A percentile compares a stretch with the other conserved stretches of the same genome.
These are phyloP conservation scores for Brevimyrus niger DNA, from an alignment of 2,113 vertebrate species.

Conservation along the genomic window DNA sequence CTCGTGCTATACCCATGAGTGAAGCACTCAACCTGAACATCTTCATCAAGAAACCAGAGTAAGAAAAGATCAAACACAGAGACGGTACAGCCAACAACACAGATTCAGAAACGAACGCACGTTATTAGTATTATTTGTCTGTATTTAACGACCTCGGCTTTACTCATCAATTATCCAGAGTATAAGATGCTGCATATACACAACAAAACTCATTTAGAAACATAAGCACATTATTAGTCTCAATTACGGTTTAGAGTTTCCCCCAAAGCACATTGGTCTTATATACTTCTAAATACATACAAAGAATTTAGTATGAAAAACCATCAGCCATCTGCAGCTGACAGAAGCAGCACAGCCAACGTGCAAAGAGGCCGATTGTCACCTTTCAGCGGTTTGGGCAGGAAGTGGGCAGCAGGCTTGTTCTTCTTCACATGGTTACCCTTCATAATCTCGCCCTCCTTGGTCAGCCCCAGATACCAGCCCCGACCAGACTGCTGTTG, in stretches of 20 bases:
- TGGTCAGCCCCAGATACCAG: constrained; percentile 98
- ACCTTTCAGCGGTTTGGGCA: constrained; percentile 99
- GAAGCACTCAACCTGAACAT: background rate
- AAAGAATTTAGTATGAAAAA: background rate
- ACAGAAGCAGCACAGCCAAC: background rate
- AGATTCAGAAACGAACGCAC: background rate
- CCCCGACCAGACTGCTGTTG: constrained; percentile 96
- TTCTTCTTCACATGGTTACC: constrained; percentile 99
- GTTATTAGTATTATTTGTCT: background rate
- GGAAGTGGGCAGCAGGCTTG: constrained; percentile 95
- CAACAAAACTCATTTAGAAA: background rate
- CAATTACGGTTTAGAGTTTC: background rate
- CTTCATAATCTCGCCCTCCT: constrained; percentile 99
- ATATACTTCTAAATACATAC: background rate
- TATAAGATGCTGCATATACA: background rate
- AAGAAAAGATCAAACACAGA: background rate
- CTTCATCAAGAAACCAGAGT: background rate
- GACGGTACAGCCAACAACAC: background rate
- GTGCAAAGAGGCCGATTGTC: constrained; percentile 20
- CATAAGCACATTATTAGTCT: background rate
- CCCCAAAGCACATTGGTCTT: background rate
- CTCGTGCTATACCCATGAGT: background rate
- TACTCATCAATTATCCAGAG: background rate
- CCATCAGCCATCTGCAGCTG: background rate
- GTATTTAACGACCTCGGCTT: background rate